phyloP scores from a whole-genome alignment of 2,797 vertebrate species.

The Pangasius larnaudii region DNA sequence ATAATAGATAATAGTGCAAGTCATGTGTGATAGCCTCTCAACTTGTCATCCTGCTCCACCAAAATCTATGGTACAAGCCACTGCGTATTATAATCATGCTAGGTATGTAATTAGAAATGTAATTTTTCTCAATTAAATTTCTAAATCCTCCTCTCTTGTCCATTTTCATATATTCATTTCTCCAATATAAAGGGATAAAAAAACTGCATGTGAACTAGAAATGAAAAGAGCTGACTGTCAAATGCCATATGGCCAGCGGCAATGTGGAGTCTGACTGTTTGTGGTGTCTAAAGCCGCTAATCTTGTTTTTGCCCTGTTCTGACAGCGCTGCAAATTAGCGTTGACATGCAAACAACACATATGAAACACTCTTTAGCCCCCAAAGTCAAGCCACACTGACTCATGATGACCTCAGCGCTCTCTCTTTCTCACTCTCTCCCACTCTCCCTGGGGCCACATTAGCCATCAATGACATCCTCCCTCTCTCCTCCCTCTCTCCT shows the following conservation, averaged over 20 bases:
- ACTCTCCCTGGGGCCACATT: conserved; percentile 55
- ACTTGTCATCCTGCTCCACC: neutral
- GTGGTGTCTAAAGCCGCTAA: conserved; percentile 82
- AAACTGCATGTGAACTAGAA: conserved; percentile 36
- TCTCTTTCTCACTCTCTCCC: conserved; percentile 73
- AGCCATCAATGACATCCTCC: conserved; percentile 75
- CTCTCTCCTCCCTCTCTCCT: conserved; percentile 69
- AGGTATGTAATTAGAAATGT: neutral
- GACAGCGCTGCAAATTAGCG: conserved; percentile 83
- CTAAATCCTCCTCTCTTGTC: neutral
- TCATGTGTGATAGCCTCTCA: neutral
- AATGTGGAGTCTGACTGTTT: conserved; percentile 74
- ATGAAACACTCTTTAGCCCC: conserved; percentile 81
- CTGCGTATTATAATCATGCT: neutral
- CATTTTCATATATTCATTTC: neutral
- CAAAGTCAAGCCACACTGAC: conserved; percentile 82
- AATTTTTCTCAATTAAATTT: neutral
- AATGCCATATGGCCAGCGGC: conserved; percentile 74
- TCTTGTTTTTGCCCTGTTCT: conserved; percentile 86
- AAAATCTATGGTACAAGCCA: neutral
- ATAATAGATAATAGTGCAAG: neutral
- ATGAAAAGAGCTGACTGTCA: conserved; percentile 82
- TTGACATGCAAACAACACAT: conserved; percentile 80
- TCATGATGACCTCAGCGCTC: conserved; percentile 79
- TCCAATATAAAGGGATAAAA: neutral